Base-by-base conservation (phyloP, 2,888 invertebrate species). In the Parnassius apollo region DNA sequence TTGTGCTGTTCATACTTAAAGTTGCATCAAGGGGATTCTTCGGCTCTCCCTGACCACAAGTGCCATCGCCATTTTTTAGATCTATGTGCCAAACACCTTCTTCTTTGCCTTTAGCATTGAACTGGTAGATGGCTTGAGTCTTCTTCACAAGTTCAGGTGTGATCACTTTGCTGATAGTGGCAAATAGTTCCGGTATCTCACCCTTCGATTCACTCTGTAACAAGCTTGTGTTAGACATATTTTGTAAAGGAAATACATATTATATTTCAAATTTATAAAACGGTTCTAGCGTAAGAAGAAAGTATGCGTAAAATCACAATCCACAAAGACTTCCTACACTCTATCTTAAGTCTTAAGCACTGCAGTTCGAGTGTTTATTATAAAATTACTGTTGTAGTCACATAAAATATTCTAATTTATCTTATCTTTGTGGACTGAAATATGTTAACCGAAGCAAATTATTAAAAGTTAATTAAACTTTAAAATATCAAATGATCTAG, bases 81-180 rank as follows among this genome's bases (percentile, higher is more conserved):
- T 99, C 98, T 59, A 99, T 84, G 80, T 93, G 96, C 96, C 97
- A 97, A 0, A 93, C 93, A 0, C 96, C 96, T 69, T 93, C 93
- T 68, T 95, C 94, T 48, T 93, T 91, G 65, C 95, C 98, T 82
- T 95, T 96, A 1, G 98, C 95, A 77, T 96, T 95, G 82, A 99
- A 98, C 78, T 97, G 96, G 83, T 94, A 98, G 11, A 97, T 89
- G 0, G 98, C 97, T 71, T 96, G 95, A 0, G 96, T 96, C 77
- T 95, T 96, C 69, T 94, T 92, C 2, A 98, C 97, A 18, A 98
- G 88, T 13, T 98, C 98, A 7, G 94, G 90, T 57, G 93, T 95
- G 48, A 98, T 85, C 62, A 94, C 92, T 61, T 92, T 86, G 77
- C 95, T 92, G 65, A 98, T 96, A 35, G 94, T 92, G 2, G 91